Evolutionary conservation across 2,888 invertebrate genomes (phyloP), one percentile per base, ranked within the genome.

Genomic region (Dasysyrphus tricinctus): DNA sequence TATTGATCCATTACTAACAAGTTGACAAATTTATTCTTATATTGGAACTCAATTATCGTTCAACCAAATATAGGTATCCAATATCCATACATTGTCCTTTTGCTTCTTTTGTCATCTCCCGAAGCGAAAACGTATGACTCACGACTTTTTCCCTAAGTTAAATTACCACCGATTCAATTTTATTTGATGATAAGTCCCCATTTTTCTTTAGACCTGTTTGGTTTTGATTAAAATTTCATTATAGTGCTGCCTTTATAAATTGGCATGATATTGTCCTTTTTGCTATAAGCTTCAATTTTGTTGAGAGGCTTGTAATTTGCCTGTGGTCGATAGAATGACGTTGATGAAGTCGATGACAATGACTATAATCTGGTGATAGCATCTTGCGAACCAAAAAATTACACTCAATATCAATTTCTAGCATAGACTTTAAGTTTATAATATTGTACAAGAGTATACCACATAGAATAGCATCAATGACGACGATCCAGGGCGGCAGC

Each of bases 191-290:
- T 67, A 34, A 67, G 12, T 65, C n/a, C 14, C 5, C 29, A 37
- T 34, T 51, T 54, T 39, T 39, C 5, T 16, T 14, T 61, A 57
- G 74, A n/a, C 19, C 32, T 44, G 24, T 57, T 80, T 77, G 73
- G 42, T 47, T 80, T 80, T 77, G 80, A 80, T 80, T 85, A 85
- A 74, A 85, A 80, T 77, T 67, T 59, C 61, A 61, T 54, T 76
- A 76, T 76, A 76, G 67, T 84, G 59, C 51, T 39, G 29, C 32
- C 69, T 76, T 84, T 70, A 85, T 24, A 24, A 24, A 24, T 85
- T 80, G 61, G 49, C 67, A 77, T 85, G 85, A 85, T 73, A 57
- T 69, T 69, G 80, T 77, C 24, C 47, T 82, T 81, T 79, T 57
- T 19, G 8, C 16, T 5, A n/a, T n/a, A 29, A 32, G 54, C 32